These are phyloP conservation scores for Polymixis lichenea DNA, from an alignment of 2,888 invertebrate species.

Conservation along the genomic window DNA sequence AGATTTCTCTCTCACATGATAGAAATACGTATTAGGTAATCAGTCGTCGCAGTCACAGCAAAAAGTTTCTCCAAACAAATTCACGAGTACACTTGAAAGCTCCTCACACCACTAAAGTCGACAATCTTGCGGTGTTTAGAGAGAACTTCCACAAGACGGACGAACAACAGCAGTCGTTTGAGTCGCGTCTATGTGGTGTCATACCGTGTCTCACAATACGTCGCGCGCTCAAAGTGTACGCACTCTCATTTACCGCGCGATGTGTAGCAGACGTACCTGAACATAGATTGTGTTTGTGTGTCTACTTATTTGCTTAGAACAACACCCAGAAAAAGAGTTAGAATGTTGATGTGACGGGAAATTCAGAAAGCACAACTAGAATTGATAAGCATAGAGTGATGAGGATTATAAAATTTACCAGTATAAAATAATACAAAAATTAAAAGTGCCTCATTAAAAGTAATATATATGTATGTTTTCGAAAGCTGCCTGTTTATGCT, in stretches of 20 bases:
- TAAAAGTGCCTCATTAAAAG: too few species aligned
- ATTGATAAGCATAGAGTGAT: too few species aligned
- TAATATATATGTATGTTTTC: background rate
- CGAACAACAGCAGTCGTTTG: slow-evolving; percentile 57
- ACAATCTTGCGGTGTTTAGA: slow-evolving; percentile 55
- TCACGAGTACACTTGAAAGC: slow-evolving; percentile 36
- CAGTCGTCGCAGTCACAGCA: background rate
- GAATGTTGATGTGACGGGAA: background rate
- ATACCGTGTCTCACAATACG: slow-evolving; percentile 50
- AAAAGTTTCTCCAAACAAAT: background rate
- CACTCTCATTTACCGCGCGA: slow-evolving; percentile 45
- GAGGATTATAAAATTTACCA: background rate
- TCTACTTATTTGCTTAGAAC: background rate
- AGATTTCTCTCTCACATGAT: too few species aligned
- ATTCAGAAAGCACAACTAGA: background rate
- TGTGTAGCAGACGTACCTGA: slow-evolving; percentile 1
- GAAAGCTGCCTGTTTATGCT: background rate
- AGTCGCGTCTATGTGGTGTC: slow-evolving; percentile 32
- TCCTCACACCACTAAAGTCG: slow-evolving; percentile 18
- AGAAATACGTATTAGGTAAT: background rate
- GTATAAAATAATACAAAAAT: background rate
- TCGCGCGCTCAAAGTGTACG: slow-evolving; percentile 38
- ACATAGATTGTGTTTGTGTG: slow-evolving; percentile 9
- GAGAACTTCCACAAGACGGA: slow-evolving; percentile 48
- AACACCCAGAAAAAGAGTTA: background rate